These are phyloP conservation scores for Andrena flavipes DNA, from an alignment of 2,888 invertebrate species.

Conservation along the genomic window DNA sequence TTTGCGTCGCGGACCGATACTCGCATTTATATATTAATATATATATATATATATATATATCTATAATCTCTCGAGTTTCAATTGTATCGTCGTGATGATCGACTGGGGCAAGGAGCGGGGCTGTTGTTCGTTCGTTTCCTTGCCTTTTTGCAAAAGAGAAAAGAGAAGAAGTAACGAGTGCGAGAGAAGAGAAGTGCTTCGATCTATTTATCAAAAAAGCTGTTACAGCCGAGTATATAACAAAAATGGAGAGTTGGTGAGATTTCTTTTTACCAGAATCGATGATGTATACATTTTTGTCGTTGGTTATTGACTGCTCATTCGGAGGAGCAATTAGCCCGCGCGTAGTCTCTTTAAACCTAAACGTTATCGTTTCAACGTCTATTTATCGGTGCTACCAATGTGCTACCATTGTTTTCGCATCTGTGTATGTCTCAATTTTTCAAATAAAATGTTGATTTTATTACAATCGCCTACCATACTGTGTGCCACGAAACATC, in stretches of 20 bases:
- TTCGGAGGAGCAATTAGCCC: conserved; percentile 51
- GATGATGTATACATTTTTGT: conserved; percentile 28
- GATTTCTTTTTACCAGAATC: conserved; percentile 39
- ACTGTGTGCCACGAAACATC: conserved; percentile 13
- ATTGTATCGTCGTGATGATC: conserved; percentile 42
- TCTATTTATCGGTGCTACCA: conserved; percentile 80
- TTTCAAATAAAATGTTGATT: conserved; percentile 83
- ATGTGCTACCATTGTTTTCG: conserved; percentile 80
- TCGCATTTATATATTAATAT: conserved; percentile 49
- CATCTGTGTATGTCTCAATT: conserved; percentile 82
- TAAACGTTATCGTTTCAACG: conserved; percentile 72
- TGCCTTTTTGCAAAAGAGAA: conserved; percentile 11
- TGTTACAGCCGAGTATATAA: conserved; percentile 35
- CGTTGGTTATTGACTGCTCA: conserved; percentile 29
- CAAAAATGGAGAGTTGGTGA: neutral
- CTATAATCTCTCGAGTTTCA: conserved; percentile 51
- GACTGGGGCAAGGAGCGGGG: conserved; percentile 17
- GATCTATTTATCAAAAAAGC: conserved; percentile 49
- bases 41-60: conserved; percentile 35
- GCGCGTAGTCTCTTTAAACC: conserved; percentile 56
- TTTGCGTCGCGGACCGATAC: conserved; percentile 32
- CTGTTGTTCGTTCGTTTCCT: conserved; percentile 24
- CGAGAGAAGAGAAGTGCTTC: conserved; percentile 42
- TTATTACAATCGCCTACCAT: conserved; percentile 73
- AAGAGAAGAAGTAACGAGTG: conserved; percentile 3